These are phyloP conservation scores for Cygnus buccinator DNA, from an alignment of 2,113 vertebrate genomes.

Conservation along the genomic window DNA sequence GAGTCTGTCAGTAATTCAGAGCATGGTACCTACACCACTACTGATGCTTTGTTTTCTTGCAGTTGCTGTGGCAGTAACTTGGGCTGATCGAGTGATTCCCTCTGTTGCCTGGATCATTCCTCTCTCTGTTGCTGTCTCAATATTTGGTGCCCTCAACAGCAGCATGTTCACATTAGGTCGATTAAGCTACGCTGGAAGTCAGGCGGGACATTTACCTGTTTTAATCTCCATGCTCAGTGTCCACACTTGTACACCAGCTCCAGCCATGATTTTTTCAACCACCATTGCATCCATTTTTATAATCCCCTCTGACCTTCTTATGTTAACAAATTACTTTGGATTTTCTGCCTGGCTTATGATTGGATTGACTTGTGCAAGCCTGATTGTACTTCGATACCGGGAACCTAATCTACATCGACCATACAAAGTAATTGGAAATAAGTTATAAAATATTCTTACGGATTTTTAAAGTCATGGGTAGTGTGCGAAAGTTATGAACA, in stretches of 20 bases:
- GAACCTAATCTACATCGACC: conserved; percentile 73
- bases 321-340: conserved; percentile 75
- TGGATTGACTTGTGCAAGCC: conserved; percentile 69
- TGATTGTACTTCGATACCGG: conserved; percentile 73
- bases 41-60: conserved; percentile 46
- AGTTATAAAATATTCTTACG: background rate
- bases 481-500: background rate
- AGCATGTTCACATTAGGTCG: conserved; percentile 69
- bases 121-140: conserved; percentile 72
- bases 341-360: conserved; percentile 71
- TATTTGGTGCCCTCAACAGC: conserved; percentile 77
- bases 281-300: conserved; percentile 73
- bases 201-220: conserved; percentile 72
- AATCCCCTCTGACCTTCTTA: conserved; percentile 74
- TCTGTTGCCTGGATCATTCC: conserved; percentile 75
- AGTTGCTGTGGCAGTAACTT: conserved; percentile 79
- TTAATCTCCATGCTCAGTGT: conserved; percentile 76
- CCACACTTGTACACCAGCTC: conserved; percentile 66
- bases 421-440: conserved; percentile 72
- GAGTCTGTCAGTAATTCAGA: background rate
- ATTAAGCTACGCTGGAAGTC: conserved; percentile 74
- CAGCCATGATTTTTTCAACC: conserved; percentile 75
- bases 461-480: background rate
- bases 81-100: conserved; percentile 75
- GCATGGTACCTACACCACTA: background rate